phyloP scores from a whole-genome alignment of 2,888 invertebrate species.

The Reticulitermes lucifugus region DNA sequence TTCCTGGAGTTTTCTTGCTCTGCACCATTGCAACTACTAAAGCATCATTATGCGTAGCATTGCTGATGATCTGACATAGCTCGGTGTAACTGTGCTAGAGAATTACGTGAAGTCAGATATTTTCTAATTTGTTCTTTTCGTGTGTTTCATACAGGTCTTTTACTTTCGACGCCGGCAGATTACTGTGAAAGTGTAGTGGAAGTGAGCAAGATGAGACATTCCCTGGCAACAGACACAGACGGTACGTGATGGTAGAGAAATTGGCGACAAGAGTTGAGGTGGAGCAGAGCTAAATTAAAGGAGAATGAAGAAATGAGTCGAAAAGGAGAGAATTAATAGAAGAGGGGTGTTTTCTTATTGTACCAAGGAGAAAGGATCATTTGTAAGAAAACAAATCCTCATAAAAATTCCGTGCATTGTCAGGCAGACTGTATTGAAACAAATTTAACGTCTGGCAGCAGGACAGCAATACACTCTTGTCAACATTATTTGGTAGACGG shows the following conservation, averaged over 20 bases:
- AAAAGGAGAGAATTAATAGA: background rate
- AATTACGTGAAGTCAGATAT: background rate
- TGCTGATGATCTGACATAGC: too few relatives aligned
- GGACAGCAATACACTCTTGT: background rate
- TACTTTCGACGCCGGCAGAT: background rate
- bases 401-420: background rate
- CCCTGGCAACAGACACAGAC: background rate
- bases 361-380: background rate
- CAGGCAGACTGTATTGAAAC: background rate
- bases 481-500: background rate
- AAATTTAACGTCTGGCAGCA: background rate
- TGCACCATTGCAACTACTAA: too few relatives aligned
- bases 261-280: background rate
- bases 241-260: background rate
- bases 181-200: background rate
- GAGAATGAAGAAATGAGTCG: background rate
- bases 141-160: background rate
- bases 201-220: background rate
- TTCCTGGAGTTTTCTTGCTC: too few relatives aligned
- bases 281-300: background rate
- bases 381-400: background rate
- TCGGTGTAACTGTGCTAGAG: background rate
- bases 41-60: too few relatives aligned
- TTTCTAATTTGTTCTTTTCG: background rate
- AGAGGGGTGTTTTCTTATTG: background rate